Conservation (phyloP, 1,140 invertebrate species). For the Ctenoplectra terminalis region DNA sequence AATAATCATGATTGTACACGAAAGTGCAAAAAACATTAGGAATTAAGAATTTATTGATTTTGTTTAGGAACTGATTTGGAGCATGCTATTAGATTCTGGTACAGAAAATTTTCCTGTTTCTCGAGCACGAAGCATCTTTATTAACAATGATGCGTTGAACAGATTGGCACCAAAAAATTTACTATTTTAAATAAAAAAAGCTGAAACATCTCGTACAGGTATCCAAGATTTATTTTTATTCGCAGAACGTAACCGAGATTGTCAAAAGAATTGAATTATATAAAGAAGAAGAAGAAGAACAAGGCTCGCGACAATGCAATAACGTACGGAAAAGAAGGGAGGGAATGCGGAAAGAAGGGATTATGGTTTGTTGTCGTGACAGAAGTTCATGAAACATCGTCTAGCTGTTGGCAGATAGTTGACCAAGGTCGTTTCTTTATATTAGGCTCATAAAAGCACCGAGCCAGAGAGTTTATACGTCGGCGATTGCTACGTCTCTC, state of each 20-base stretch:
- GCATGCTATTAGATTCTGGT: too few relatives aligned
- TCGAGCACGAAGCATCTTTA: too few relatives aligned
- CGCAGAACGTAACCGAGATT: background rate
- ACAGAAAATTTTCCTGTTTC: too few relatives aligned
- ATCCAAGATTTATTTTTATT: too few relatives aligned
- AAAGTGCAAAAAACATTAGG: too few relatives aligned
- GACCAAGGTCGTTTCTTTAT: conserved; percentile 73
- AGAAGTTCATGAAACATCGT: conserved; percentile 74
- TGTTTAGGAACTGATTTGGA: too few relatives aligned
- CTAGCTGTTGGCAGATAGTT: conserved; percentile 72
- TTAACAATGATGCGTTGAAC: too few relatives aligned
- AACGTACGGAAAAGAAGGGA: background rate
- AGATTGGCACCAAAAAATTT: too few relatives aligned
- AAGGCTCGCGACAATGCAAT: background rate
- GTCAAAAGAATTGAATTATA: conserved; percentile 5
- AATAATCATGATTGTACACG: conserved; percentile 2
- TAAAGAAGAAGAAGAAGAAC: conserved; percentile 3
- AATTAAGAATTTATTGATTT: too few relatives aligned
- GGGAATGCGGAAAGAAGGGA: conserved; percentile 46
- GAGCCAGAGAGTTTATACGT: conserved; percentile 64
- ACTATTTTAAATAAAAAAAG: too few relatives aligned
- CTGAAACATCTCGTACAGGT: too few relatives aligned
- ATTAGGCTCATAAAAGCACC: conserved; percentile 73
- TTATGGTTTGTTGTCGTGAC: conserved; percentile 68
- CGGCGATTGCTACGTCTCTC: conserved; percentile 61